Percentiles rank a stretch among this genome's conserved stretches.
Conservation (phyloP, 2,113 vertebrate species). For the Chloebia gouldiae region DNA sequence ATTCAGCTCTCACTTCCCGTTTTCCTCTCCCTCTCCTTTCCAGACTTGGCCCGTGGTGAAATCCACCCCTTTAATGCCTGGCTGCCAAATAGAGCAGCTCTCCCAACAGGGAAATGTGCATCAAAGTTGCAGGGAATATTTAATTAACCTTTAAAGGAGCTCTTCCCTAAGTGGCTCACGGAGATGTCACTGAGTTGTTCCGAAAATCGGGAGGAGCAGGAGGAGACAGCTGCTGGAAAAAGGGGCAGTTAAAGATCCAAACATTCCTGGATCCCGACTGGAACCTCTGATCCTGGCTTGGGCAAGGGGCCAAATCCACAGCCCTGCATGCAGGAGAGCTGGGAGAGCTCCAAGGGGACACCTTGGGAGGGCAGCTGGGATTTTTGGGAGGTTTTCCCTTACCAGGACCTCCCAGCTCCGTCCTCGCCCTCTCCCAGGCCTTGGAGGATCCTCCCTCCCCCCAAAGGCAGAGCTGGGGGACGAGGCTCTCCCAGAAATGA, state of each 20-base stretch:
- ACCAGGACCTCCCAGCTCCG: not conserved
- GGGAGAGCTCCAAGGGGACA: accelerated
- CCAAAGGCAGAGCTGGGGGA: not conserved
- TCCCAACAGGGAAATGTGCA: not conserved
- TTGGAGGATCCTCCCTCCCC: not conserved
- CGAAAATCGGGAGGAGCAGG: not conserved
- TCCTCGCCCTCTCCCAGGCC: not conserved
- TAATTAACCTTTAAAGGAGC: conserved; percentile 11
- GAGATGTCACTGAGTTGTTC: not conserved
- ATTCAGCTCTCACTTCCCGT: not conserved
- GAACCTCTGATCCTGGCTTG: not conserved
- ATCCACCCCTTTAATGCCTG: conserved; percentile 30
- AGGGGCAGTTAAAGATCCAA: not conserved
- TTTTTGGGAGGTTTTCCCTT: not conserved
- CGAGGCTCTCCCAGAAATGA: not conserved
- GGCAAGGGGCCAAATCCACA: not conserved
- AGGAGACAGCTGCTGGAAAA: not conserved
- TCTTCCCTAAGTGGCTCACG: not conserved
- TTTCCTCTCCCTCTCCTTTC: not conserved
- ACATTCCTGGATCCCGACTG: not conserved
- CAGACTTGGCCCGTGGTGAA: not conserved
- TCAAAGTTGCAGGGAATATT: not conserved
- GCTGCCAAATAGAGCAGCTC: not conserved
- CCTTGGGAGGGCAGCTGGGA: accelerated
- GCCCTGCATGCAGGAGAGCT: not conserved